These are phyloP conservation scores for Cataglyphis cursor DNA, from an alignment of 2,888 invertebrate species.

Conservation along the genomic window DNA sequence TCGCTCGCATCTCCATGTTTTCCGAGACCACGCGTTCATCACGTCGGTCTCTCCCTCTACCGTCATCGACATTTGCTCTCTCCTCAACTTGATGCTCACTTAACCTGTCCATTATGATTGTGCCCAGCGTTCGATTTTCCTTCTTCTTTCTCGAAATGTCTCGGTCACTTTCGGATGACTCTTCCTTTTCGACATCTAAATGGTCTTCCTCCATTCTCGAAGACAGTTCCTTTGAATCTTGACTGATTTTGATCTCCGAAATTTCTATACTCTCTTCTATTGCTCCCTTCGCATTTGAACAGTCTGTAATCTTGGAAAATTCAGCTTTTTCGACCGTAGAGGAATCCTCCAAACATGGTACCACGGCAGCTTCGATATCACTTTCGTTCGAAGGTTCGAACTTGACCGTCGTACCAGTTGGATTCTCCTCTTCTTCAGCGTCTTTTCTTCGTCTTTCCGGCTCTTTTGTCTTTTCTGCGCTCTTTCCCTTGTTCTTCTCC, in stretches of 20 bases:
- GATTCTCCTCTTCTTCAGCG: constrained; percentile 42
- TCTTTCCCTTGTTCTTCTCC: constrained; percentile 61
- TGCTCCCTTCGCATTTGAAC: not conserved
- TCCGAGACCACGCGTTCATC: constrained; percentile 49
- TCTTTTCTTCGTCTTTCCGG: constrained; percentile 43
- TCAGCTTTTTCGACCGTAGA: constrained; percentile 49
- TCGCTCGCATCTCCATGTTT: constrained; percentile 74
- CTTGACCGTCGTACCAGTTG: constrained; percentile 57
- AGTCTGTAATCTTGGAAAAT: not conserved
- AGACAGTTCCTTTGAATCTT: not conserved
- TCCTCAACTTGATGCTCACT: constrained; percentile 73
- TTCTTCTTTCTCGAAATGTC: constrained; percentile 57
- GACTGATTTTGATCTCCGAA: not conserved
- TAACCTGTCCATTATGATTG: constrained; percentile 80
- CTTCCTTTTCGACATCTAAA: constrained; percentile 2
- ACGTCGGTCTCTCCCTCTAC: constrained; percentile 42
- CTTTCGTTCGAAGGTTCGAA: constrained; percentile 79
- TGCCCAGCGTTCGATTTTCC: constrained; percentile 73
- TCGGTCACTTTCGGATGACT: constrained; percentile 23
- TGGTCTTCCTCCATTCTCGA: constrained; percentile 24
- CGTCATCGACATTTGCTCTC: constrained; percentile 30
- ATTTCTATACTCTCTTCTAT: not conserved
- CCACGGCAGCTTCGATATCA: constrained; percentile 80
- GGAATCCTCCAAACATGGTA: constrained; percentile 59
- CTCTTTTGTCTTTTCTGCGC: constrained; percentile 46